Base-by-base conservation (phyloP, 1,140 invertebrate species). In the Temnothorax nylanderi region DNA sequence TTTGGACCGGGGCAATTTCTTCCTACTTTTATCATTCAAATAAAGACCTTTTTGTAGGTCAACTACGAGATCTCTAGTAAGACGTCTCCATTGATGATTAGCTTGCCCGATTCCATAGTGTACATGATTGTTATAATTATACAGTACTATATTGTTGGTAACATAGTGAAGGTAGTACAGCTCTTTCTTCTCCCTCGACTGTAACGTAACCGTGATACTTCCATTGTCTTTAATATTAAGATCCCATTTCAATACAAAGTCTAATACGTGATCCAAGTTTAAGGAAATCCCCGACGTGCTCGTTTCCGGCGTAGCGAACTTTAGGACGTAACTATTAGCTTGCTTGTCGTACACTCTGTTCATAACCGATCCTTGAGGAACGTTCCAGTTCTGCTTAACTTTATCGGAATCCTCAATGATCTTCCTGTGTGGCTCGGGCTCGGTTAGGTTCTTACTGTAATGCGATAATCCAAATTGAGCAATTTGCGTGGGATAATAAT, bases 401-500 rank as follows among this genome's bases (percentile, higher is more conserved):
- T 95, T 96, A 62, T 97, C 97, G 0, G 97, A 97, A 94, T 99
- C 97, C 92, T 99, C 98, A 11, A 98, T 94, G 0, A 97, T 89
- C 89, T 96, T 97, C 86, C 96, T 95, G 51, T 96, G 96, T 6
- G 98, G 97, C 90, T 97, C 96, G 0, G 97, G 96, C 91, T 98
- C 98, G 0, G 97, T 98, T 21, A 98, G 93, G 95, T 98, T 98
- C 95, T 99, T 99, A 94, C 98, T 99, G 95, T 99, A 99, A 95
- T 99, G 99, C 37, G 99, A 98, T 51, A 99, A 95, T 0, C 98
- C 99, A 95, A 99, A 99, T 94, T 99, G 99, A 5, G 99, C 99
- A 88, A 99, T 99, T 96, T 99, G 99, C 2, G 99, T 99, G 0
- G 99, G 99, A 96, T 99, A 99, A 94, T 97, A 99, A 95, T 99